Evolutionary conservation across 2,888 invertebrate genomes (phyloP), one percentile per base, ranked within the genome.

Genomic region (Pantelozetes paolii): DNA sequence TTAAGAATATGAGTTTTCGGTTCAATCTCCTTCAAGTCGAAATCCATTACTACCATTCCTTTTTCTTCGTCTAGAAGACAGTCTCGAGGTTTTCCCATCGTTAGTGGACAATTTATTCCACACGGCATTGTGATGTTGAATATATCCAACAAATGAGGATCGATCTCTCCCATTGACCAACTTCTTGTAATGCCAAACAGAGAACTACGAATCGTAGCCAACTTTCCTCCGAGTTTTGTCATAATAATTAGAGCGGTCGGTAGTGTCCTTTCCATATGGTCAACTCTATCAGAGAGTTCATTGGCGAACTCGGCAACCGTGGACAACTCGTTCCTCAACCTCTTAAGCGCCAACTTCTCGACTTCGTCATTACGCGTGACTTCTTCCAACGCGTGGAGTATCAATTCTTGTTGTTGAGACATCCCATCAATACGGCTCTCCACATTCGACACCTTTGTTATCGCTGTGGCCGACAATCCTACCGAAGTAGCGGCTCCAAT

Each of bases 101-200:
- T 42, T 23, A 42, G 36, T 40, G 70, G 70, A 20, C 70, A 70
- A n/a, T 40, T 30, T 48, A 9, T n/a, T 6, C 20, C 42, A 20
- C 70, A 70, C 15, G 70, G 70, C 8, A 70, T 42, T 5, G 70
- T 70, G 5, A 70, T 40, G 20, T 70, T 70, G 20, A 70, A 70
- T 5, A 70, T 15, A n/a, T 30, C 8, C 6, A 70, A 42, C n/a
- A 70, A 6, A 48, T 42, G 32, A 11, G 30, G 32, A 23, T 32
- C 42, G 9, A 70, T 8, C 23, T 70, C 40, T 8, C 20, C 20
- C 6, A 11, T 15, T 15, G 48, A 9, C 70, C 70, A 70, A 15
- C 40, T 32, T 20, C 70, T 6, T 5, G 9, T n/a, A 8, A 40
- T 42, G 6, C 18, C 30, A 26, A 11, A 64, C 9, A 64, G 64